phyloP scores from a whole-genome alignment of 2,113 vertebrate genomes.

The Peromyscus polionotus region DNA sequence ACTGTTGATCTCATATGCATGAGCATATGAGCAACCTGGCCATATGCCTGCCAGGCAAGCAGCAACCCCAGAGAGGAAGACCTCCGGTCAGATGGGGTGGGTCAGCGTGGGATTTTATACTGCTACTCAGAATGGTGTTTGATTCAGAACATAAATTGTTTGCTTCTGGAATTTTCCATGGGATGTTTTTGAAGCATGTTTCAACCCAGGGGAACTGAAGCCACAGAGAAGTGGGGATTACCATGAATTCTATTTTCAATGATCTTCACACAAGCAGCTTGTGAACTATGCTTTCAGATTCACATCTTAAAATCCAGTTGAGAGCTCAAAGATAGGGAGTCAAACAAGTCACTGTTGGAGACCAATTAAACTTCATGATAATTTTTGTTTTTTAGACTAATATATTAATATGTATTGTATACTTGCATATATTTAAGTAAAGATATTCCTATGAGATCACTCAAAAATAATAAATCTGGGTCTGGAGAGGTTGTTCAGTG shows the following conservation, averaged over 20 bases:
- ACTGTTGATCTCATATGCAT: not conserved
- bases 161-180: not conserved
- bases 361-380: not conserved
- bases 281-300: not conserved
- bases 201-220: not conserved
- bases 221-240: not conserved
- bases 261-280: not conserved
- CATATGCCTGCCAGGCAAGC: too few relatives aligned
- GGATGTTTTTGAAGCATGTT: not conserved
- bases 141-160: not conserved
- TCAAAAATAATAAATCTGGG: not conserved
- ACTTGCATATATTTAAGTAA: not conserved
- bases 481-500: not conserved
- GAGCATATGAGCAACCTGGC: not conserved
- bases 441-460: slow-evolving; percentile 17
- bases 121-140: not conserved
- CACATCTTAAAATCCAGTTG: slow-evolving; percentile 16
- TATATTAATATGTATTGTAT: not conserved
- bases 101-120: not conserved
- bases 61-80: not conserved
- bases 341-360: not conserved
- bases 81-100: not conserved
- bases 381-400: not conserved
- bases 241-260: slow-evolving; percentile 12
- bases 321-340: not conserved